phyloP scores from a whole-genome alignment of 1,140 invertebrate genomes.

The Macrobrachium nipponense region DNA sequence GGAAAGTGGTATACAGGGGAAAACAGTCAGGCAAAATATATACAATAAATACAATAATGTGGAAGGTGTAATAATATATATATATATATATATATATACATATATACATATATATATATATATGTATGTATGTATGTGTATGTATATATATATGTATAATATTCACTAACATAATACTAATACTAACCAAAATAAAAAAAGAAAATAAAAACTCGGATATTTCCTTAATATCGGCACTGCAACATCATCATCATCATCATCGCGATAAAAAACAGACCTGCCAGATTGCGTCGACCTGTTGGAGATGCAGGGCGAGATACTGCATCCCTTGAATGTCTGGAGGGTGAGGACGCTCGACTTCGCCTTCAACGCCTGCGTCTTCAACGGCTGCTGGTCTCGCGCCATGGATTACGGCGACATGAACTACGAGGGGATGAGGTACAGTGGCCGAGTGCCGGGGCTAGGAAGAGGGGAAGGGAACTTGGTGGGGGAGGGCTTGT shows the following conservation, averaged over 20 bases:
- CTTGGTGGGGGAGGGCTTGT: background rate
- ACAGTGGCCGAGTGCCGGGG: background rate
- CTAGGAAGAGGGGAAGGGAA: background rate
- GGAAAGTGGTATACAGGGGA: no score
- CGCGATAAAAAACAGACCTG: constrained; percentile 2
- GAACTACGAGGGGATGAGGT: constrained; percentile 55
- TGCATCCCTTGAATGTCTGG: constrained; percentile 48
- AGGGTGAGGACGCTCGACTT: constrained; percentile 49
- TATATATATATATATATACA: constrained; percentile 7
- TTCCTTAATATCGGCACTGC: background rate
- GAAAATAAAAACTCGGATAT: background rate
- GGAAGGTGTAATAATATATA: background rate
- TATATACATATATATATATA: constrained; percentile 17
- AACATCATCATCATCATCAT: background rate
- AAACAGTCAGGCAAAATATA: no score
- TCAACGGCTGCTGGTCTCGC: constrained; percentile 39
- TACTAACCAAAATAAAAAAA: background rate
- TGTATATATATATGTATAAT: background rate
- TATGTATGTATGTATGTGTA: background rate
- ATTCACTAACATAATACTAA: background rate
- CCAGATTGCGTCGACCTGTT: constrained; percentile 26
- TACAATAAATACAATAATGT: background rate
- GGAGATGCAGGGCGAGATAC: constrained; percentile 29
- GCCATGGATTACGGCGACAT: constrained; percentile 39
- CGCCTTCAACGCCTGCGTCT: constrained; percentile 47